Conservation (phyloP, 2,113 vertebrate genomes). For the Tapirus terrestris region DNA sequence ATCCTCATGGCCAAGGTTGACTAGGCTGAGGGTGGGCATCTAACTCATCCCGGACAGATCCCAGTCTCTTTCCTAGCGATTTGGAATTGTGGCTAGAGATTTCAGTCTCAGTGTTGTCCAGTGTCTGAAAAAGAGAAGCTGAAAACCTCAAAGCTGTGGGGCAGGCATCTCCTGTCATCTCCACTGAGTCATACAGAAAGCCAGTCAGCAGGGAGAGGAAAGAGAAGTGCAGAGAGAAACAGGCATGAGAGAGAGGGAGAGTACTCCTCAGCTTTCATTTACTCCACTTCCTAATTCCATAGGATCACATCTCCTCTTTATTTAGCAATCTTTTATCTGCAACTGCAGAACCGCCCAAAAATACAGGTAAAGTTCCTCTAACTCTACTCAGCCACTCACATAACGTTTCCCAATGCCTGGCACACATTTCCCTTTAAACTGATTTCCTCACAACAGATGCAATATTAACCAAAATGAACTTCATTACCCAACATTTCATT, state of each 20-base stretch:
- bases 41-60: neutral
- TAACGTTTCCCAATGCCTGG: neutral
- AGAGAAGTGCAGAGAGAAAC: neutral
- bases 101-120: neutral
- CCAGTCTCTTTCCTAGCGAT: neutral
- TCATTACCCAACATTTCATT: neutral
- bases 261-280: neutral
- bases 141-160: neutral
- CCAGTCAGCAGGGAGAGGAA: neutral
- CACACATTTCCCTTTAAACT: neutral
- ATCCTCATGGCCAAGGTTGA: neutral
- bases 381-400: too few relatives aligned
- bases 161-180: neutral
- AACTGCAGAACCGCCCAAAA: neutral
- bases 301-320: neutral
- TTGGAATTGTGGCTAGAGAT: neutral
- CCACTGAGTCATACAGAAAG: neutral
- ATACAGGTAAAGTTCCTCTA: neutral
- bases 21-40: neutral
- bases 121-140: neutral
- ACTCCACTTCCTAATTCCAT: neutral
- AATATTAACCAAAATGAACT: slow-evolving; percentile 23
- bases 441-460: neutral
- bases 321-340: neutral
- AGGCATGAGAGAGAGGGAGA: neutral